A percentile compares a stretch with the other conserved stretches of the same genome.
Evolutionary conservation across 1,140 invertebrate species (phyloP).

Genomic region (Hylaeus anthracinus): DNA sequence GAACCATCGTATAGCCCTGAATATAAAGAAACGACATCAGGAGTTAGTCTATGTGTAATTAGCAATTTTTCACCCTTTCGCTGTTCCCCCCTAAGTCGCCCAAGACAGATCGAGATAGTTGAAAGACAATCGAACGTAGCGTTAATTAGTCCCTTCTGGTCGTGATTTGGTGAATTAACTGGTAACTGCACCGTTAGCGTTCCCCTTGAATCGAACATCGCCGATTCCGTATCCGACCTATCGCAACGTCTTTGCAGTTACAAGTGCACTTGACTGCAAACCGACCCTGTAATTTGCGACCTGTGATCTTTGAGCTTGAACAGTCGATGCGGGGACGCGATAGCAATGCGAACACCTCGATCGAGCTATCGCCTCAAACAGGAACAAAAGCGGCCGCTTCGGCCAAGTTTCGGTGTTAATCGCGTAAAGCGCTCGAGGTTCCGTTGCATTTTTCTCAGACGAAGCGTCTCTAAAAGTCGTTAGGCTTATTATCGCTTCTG

Average conservation of each 20-base stretch:
- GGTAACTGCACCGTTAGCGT: slow-evolving; percentile 4
- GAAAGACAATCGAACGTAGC: background rate
- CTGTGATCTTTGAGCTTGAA: slow-evolving; percentile 8
- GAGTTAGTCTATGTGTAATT: no score
- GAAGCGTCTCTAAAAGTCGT: no score
- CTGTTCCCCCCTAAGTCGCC: no score
- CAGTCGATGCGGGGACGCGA: background rate
- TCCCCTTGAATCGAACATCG: slow-evolving; percentile 3
- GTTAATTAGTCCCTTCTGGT: slow-evolving; percentile 1
- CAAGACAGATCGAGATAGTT: background rate
- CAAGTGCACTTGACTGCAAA: slow-evolving; percentile 4
- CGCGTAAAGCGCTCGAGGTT: background rate
- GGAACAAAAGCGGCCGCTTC: slow-evolving; percentile 2
- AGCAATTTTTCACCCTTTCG: no score
- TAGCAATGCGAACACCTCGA: background rate
- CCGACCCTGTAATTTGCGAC: slow-evolving; percentile 13
- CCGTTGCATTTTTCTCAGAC: background rate
- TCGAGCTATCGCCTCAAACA: background rate
- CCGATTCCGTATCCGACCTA: slow-evolving; percentile 4
- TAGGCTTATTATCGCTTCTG: background rate
- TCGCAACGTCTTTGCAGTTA: slow-evolving; percentile 12
- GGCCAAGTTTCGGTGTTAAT: slow-evolving; percentile 1
- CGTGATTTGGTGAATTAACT: slow-evolving; percentile 27
- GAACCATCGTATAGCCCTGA: no score
- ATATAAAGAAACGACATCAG: no score